phyloP scores from a whole-genome alignment of 2,113 vertebrate species.

The Channa argus region DNA sequence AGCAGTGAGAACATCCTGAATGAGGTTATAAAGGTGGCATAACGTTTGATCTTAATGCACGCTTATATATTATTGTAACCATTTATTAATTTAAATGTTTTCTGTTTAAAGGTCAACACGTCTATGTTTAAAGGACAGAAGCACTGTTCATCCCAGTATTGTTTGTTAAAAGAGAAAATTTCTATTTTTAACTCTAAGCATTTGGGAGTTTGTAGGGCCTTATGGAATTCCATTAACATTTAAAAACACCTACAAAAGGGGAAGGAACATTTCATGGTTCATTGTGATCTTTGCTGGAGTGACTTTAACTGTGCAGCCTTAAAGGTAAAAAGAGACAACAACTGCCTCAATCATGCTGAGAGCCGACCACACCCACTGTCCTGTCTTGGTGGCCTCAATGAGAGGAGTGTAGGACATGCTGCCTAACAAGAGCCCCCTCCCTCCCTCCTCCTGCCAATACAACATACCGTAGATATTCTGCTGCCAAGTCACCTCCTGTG shows the following conservation, averaged over 20 bases:
- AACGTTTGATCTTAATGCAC: too few relatives aligned
- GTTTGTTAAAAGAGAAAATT: too few relatives aligned
- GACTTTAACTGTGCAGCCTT: constrained; percentile 27
- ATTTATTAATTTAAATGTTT: neutral
- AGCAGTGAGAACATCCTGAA: neutral
- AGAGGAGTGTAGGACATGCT: constrained; percentile 17
- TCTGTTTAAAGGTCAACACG: neutral
- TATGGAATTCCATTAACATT: constrained; percentile 23
- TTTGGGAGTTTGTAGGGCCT: neutral
- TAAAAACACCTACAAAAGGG: constrained; percentile 15
- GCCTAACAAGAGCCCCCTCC: constrained; percentile 2
- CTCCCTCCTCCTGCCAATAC: neutral
- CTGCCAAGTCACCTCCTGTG: constrained; percentile 45
- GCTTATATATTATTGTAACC: neutral
- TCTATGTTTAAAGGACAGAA: too few relatives aligned
- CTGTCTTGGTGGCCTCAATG: constrained; percentile 17
- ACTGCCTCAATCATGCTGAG: constrained; percentile 33
- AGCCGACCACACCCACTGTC: constrained; percentile 24
- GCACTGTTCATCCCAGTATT: too few relatives aligned
- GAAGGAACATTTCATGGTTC: constrained; percentile 17
- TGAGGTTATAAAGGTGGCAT: too few relatives aligned
- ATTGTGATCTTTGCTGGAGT: constrained; percentile 28
- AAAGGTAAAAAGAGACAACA: constrained; percentile 37
- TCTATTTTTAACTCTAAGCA: neutral
- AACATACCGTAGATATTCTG: constrained; percentile 26